Percentiles rank a stretch among this genome's conserved stretches.
These are phyloP conservation scores for Pseudomyrmex cubaensis DNA, from an alignment of 1,140 invertebrate species.

Conservation along the genomic window DNA sequence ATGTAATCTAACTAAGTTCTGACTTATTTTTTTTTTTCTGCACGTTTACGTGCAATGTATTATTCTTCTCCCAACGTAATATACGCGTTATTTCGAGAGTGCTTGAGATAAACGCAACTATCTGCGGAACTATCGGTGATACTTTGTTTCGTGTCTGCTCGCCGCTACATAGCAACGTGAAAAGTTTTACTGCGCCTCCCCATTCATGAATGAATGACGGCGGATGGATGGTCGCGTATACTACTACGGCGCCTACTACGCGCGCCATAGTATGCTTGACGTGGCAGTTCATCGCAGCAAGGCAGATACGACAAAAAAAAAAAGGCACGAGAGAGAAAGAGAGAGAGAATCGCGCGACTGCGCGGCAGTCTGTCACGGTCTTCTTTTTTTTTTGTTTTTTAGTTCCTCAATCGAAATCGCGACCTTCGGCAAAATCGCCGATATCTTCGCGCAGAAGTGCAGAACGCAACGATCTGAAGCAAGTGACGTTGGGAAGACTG, in stretches of 20 bases:
- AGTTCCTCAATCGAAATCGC: constrained; percentile 9
- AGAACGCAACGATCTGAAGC: background rate
- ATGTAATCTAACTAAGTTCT: background rate
- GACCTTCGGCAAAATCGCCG: background rate
- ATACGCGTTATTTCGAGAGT: constrained; percentile 18
- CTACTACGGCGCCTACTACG: constrained; percentile 34
- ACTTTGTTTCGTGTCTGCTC: constrained; percentile 20
- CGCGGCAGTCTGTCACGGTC: constrained; percentile 12
- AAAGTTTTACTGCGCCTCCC: constrained; percentile 5
- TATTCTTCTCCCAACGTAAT: background rate
- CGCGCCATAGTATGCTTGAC: constrained; percentile 7
- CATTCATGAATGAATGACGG: constrained; percentile 35
- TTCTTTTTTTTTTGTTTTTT: background rate
- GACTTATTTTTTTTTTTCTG: background rate
- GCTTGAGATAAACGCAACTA: constrained; percentile 9
- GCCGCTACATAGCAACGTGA: background rate
- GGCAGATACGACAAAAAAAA: constrained; percentile 6
- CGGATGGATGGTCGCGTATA: constrained; percentile 10
- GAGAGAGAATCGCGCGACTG: background rate
- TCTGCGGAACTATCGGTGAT: too few species aligned
- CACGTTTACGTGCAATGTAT: background rate
- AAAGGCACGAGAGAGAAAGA: background rate
- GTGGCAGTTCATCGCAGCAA: constrained; percentile 7
- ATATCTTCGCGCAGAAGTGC: background rate
- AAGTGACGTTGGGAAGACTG: background rate